Percentiles rank a stretch among this genome's conserved stretches.
Evolutionary conservation across 2,113 vertebrate species (phyloP).

Genomic region (Sapayoa aenigma): DNA sequence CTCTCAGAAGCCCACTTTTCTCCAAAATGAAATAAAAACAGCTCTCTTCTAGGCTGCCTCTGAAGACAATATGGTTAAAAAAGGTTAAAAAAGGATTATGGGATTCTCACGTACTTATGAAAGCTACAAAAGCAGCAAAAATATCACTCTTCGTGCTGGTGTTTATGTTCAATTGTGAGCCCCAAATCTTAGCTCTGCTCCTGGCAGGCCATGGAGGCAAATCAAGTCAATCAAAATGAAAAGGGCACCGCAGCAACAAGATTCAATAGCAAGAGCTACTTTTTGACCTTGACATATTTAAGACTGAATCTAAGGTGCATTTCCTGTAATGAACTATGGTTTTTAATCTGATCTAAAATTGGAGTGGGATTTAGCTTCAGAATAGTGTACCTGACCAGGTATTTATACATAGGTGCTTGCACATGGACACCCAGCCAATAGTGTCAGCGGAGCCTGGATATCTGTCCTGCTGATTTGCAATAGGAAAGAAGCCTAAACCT

Average conservation of each 20-base stretch:
- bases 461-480: not conserved
- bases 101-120: not conserved
- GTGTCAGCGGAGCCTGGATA: not conserved
- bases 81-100: not conserved
- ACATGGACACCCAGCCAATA: not conserved
- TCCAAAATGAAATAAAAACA: not conserved
- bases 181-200: not conserved
- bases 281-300: not conserved
- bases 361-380: not conserved
- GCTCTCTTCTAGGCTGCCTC: not conserved
- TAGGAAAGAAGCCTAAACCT: not conserved
- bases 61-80: not conserved
- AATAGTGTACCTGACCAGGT: not conserved
- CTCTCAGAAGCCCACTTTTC: not conserved
- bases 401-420: not conserved
- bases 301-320: not conserved
- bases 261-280: not conserved
- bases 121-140: not conserved
- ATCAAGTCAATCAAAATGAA: not conserved
- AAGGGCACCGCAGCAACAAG: not conserved
- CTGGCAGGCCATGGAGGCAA: not conserved
- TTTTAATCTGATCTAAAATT: not conserved
- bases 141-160: not conserved
- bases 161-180: not conserved
- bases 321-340: not conserved